A percentile compares a stretch with the other conserved stretches of the same genome.
phyloP scores from a whole-genome alignment of 2,113 vertebrate genomes.

The Seriola dumerili region DNA sequence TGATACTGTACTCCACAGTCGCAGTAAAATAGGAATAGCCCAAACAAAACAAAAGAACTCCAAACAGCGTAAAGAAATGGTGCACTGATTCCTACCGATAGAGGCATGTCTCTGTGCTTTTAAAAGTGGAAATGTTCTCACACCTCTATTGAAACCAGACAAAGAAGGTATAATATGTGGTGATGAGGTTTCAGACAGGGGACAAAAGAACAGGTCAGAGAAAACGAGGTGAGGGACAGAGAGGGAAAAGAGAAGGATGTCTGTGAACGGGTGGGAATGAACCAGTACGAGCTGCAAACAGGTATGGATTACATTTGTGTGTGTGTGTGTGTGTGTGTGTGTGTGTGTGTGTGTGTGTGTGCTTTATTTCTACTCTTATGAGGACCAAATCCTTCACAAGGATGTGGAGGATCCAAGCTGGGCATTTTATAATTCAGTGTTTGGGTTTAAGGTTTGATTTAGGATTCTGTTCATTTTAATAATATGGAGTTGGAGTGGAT shows the following conservation, averaged over 20 bases:
- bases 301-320: conserved; percentile 22
- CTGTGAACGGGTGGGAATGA: conserved; percentile 32
- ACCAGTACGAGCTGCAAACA: background rate
- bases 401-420: background rate
- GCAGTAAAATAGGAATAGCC: background rate
- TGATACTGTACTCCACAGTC: conserved; percentile 11
- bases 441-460: background rate
- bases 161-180: conserved; percentile 56
- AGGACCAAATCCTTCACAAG: background rate
- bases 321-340: background rate
- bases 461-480: background rate
- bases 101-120: conserved; percentile 32
- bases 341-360: background rate
- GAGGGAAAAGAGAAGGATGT: conserved; percentile 19
- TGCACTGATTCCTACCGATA: conserved; percentile 43
- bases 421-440: background rate
- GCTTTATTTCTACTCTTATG: background rate
- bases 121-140: conserved; percentile 70
- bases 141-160: conserved; percentile 64
- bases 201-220: conserved; percentile 66
- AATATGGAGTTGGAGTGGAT: background rate
- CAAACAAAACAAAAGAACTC: conserved; percentile 7
- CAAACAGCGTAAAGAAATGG: conserved; percentile 29
- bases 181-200: conserved; percentile 72
- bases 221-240: conserved; percentile 30